Conservation (phyloP, 2,797 vertebrate species). For the Synaphobranchus kaupii region DNA sequence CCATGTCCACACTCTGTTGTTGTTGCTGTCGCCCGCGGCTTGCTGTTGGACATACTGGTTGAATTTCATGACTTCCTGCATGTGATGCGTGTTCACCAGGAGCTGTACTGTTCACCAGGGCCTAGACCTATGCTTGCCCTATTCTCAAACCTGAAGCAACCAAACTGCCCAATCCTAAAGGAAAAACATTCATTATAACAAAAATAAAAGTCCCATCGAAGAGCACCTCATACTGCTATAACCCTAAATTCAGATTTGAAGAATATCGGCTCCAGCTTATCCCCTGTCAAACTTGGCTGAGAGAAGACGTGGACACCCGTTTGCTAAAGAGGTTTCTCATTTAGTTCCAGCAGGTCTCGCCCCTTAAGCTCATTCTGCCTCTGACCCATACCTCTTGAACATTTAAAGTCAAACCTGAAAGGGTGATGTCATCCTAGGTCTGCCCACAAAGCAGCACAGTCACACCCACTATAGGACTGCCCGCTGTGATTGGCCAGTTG, state of each 20-base stretch:
- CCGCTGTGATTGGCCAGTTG: slow-evolving; percentile 43
- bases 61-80: slow-evolving; percentile 75
- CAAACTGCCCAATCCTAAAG: slow-evolving; percentile 39
- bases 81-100: slow-evolving; percentile 45
- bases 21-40: slow-evolving; percentile 32
- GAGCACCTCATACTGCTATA: slow-evolving; percentile 2
- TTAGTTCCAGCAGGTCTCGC: slow-evolving; percentile 47
- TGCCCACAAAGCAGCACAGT: slow-evolving; percentile 49
- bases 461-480: slow-evolving; percentile 38
- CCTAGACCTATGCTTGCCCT: background rate
- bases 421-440: slow-evolving; percentile 46
- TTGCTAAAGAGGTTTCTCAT: slow-evolving; percentile 34
- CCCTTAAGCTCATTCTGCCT: slow-evolving; percentile 54
- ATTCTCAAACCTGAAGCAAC: background rate
- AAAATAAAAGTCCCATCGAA: background rate
- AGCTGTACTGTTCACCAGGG: slow-evolving; percentile 37
- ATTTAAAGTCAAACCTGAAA: slow-evolving; percentile 48
- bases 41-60: slow-evolving; percentile 58
- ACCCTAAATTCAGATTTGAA: background rate
- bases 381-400: slow-evolving; percentile 44
- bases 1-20: slow-evolving; percentile 73
- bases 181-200: slow-evolving; percentile 14
- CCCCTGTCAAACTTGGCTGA: slow-evolving; percentile 27
- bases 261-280: slow-evolving; percentile 21
- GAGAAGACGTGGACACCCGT: background rate